Evolutionary conservation across 2,113 vertebrate species (phyloP).

Genomic region (Erythrolamprus reginae): DNA sequence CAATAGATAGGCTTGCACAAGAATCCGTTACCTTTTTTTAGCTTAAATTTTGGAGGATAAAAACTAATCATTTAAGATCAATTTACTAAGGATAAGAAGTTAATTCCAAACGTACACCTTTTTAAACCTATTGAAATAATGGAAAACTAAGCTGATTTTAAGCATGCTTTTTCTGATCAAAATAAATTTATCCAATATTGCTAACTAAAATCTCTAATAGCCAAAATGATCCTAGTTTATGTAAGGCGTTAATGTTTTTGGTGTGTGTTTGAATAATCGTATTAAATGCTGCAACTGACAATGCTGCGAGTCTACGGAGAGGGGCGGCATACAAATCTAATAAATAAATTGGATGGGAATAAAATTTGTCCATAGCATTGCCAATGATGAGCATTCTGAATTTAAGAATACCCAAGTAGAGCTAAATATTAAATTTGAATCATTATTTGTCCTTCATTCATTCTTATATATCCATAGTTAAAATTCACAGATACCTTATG

Average conservation of each 20-base stretch:
- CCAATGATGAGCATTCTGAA: background rate
- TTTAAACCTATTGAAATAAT: background rate
- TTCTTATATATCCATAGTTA: conserved; percentile 13
- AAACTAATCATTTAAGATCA: background rate
- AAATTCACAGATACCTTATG: conserved; percentile 10
- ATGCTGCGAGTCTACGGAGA: no score
- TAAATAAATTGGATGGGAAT: background rate
- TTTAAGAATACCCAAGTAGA: background rate
- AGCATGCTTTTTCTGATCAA: background rate
- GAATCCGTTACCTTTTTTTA: background rate
- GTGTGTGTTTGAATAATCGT: background rate
- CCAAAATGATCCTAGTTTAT: background rate
- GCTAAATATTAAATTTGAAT: background rate
- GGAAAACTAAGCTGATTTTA: background rate
- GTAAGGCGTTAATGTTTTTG: background rate
- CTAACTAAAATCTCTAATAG: background rate
- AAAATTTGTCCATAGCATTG: background rate
- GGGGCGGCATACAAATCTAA: no score
- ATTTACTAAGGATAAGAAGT: background rate
- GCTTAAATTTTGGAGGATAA: background rate
- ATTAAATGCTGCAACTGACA: background rate
- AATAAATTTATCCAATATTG: background rate
- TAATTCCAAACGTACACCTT: background rate
- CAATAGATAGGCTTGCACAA: background rate
- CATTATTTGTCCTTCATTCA: background rate